Conservation (phyloP, 37 sponge, comb jelly and placozoan species). For the Mnemiopsis leidyi region DNA sequence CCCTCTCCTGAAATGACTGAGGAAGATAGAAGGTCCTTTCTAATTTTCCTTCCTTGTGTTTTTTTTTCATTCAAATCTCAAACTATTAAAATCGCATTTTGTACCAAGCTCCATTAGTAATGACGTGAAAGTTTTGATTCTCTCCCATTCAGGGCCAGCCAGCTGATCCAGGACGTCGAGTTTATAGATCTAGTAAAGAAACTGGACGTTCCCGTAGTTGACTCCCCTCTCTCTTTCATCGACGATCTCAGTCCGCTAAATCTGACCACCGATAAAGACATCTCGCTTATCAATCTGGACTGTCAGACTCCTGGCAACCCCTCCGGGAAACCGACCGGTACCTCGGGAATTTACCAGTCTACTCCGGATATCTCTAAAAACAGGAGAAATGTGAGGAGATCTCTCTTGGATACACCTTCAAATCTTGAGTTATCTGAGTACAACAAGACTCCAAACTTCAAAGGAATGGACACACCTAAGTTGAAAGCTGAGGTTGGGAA, state of each 20-base stretch:
- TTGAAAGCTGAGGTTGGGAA: constrained; percentile 10
- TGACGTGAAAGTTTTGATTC: too few species aligned
- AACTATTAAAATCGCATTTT: too few species aligned
- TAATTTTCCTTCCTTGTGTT: too few species aligned
- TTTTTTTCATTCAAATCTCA: too few species aligned
- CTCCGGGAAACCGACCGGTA: neutral
- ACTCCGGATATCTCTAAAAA: neutral
- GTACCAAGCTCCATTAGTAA: too few species aligned
- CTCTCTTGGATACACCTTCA: neutral
- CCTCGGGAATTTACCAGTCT: neutral
- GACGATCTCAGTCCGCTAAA: neutral
- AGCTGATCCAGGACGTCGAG: constrained; percentile 26
- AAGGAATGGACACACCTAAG: neutral
- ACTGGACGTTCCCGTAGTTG: neutral
- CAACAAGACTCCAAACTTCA: constrained; percentile 16
- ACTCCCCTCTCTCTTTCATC: constrained; percentile 28
- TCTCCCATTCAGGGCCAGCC: neutral
- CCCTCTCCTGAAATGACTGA: too few species aligned
- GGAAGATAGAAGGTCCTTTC: too few species aligned
- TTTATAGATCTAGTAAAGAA: constrained; percentile 20
- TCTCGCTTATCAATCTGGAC: neutral
- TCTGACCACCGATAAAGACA: neutral
- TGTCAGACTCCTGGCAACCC: neutral
- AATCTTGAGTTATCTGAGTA: neutral
- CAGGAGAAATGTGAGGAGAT: neutral